These are phyloP conservation scores for Tympanuchus pallidicinctus DNA, from an alignment of 2,113 vertebrate species.

Conservation along the genomic window DNA sequence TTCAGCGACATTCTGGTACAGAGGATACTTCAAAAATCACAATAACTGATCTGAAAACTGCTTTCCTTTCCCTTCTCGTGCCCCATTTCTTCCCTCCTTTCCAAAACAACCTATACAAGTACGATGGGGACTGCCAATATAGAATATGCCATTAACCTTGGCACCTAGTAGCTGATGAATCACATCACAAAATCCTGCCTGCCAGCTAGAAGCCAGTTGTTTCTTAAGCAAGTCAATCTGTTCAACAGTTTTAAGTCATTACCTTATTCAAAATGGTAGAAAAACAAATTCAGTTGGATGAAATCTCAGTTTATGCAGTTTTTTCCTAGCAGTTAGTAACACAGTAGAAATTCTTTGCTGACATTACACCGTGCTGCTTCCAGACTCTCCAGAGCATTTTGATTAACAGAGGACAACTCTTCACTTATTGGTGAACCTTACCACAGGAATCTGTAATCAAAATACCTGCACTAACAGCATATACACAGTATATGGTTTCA, in stretches of 20 bases:
- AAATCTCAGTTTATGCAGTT: conserved; percentile 15
- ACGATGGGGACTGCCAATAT: conserved; percentile 22
- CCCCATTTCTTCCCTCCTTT: background rate
- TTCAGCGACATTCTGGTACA: background rate
- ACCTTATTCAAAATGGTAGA: conserved; percentile 51
- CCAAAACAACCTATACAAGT: background rate
- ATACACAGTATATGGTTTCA: background rate
- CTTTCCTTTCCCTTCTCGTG: background rate
- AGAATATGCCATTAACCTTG: conserved; percentile 52
- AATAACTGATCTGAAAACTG: background rate
- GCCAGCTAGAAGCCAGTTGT: conserved; percentile 71
- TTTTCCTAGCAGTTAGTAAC: background rate
- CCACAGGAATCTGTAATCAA: background rate
- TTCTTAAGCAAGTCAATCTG: conserved; percentile 72
- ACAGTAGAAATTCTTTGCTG: background rate
- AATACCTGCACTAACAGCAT: background rate
- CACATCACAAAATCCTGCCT: conserved; percentile 64
- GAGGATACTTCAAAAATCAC: conserved; percentile 21
- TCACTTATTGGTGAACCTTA: background rate
- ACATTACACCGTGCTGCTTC: background rate
- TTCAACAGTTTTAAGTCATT: conserved; percentile 66
- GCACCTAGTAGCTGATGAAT: conserved; percentile 67
- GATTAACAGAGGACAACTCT: background rate
- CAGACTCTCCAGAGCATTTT: background rate
- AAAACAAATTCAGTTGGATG: conserved; percentile 57